Conservation (phyloP, 2,797 vertebrate species). For the Cynodonichthys magdalenae region DNA sequence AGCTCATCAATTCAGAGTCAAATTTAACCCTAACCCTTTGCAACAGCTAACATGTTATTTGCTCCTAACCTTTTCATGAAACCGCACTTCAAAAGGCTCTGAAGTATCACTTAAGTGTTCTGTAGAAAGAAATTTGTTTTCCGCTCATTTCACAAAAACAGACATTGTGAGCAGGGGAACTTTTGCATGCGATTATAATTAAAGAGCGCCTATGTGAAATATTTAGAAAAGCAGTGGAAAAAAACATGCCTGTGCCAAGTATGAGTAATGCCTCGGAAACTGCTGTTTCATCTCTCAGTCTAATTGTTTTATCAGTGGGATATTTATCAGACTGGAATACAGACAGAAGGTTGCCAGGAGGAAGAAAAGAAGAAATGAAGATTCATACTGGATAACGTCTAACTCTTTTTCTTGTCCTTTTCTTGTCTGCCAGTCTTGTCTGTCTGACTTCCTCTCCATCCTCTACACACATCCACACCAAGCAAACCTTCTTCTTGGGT, state of each 20-base stretch:
- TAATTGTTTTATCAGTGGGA: conserved; percentile 70
- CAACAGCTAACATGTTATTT: no score
- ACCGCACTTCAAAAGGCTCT: no score
- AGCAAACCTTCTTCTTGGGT: conserved; percentile 24
- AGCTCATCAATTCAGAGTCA: no score
- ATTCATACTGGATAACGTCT: conserved; percentile 59
- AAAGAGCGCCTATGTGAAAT: conserved; percentile 49
- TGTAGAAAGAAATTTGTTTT: background rate
- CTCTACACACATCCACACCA: conserved; percentile 7
- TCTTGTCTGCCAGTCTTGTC: conserved; percentile 35
- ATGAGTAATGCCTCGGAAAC: conserved; percentile 55
- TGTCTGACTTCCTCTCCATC: conserved; percentile 10
- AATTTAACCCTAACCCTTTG: no score
- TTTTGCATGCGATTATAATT: conserved; percentile 27
- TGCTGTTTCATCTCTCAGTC: conserved; percentile 58
- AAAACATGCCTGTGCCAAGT: conserved; percentile 54
- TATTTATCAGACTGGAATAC: conserved; percentile 57
- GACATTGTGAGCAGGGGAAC: background rate
- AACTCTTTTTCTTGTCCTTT: conserved; percentile 32
- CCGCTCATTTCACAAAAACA: background rate
- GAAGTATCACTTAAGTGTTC: background rate
- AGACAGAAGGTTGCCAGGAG: conserved; percentile 56
- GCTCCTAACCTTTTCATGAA: no score
- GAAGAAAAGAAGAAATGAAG: conserved; percentile 44
- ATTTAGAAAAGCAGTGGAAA: conserved; percentile 46